Percentiles rank a stretch among this genome's conserved stretches.
These are phyloP conservation scores for Bombus vancouverensis DNA, from an alignment of 1,140 invertebrate genomes.

Conservation along the genomic window DNA sequence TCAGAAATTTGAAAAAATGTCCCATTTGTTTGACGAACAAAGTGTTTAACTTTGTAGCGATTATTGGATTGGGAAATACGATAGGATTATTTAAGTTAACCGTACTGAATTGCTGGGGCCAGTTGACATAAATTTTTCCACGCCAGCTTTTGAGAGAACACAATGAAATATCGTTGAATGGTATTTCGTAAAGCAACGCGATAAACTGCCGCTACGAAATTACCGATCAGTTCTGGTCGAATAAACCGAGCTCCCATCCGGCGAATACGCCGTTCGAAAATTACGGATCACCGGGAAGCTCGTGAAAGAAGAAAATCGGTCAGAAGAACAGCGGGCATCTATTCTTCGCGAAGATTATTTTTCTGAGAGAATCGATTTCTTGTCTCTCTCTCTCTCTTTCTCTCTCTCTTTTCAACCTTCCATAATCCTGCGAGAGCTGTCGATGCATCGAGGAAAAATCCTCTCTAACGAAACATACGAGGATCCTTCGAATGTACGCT, in stretches of 20 bases:
- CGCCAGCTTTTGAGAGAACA: background rate
- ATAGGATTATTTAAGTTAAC: too few species aligned
- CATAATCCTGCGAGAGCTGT: background rate
- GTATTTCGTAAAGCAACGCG: background rate
- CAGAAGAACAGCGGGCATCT: background rate
- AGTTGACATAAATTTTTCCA: background rate
- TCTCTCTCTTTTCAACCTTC: background rate
- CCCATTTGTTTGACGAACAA: too few species aligned
- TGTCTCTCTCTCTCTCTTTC: too few species aligned
- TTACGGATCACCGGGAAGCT: constrained; percentile 23
- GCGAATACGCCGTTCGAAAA: background rate
- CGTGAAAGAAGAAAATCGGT: constrained; percentile 27
- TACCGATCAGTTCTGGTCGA: constrained; percentile 2
- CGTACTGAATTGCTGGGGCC: background rate
- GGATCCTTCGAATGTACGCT: background rate
- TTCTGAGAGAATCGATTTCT: constrained; percentile 24
- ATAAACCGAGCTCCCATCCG: background rate
- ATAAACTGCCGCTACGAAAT: background rate
- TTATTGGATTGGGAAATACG: too few species aligned
- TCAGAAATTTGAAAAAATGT: too few species aligned
- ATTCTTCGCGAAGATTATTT: constrained; percentile 41
- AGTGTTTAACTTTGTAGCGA: too few species aligned
- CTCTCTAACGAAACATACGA: background rate
- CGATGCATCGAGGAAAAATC: background rate
- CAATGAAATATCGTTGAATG: background rate